Evolutionary conservation across 2,797 vertebrate genomes (phyloP).

Genomic region (Lagocephalus sceleratus): DNA sequence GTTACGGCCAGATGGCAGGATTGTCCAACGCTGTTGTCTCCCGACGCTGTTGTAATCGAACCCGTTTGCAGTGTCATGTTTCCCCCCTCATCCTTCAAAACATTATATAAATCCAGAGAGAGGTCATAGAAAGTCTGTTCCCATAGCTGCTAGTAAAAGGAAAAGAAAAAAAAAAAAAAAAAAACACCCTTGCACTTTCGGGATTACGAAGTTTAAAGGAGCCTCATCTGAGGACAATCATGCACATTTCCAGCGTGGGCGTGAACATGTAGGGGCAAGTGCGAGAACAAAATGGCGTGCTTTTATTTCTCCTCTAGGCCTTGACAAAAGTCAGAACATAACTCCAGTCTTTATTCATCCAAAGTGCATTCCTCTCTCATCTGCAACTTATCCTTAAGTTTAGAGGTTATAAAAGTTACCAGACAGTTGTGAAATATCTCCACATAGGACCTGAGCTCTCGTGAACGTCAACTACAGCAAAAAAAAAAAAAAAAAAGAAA

Average conservation of each 20-base stretch:
- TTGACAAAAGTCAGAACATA: slow-evolving; percentile 15
- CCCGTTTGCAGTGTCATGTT: not conserved
- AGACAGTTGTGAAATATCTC: slow-evolving; percentile 20
- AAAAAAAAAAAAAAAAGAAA: slow-evolving; percentile 5
- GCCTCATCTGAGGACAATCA: slow-evolving; percentile 26
- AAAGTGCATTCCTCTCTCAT: slow-evolving; percentile 36
- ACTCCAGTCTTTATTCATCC: slow-evolving; percentile 8
- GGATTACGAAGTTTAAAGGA: slow-evolving; percentile 32
- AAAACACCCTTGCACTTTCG: slow-evolving; percentile 13
- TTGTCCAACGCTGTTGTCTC: not conserved
- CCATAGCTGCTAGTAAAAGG: not conserved
- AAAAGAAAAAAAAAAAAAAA: not conserved
- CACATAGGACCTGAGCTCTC: slow-evolving; percentile 8
- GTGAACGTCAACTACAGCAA: slow-evolving; percentile 7
- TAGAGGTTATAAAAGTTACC: slow-evolving; percentile 15
- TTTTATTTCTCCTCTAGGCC: slow-evolving; percentile 28
- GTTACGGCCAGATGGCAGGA: too few relatives aligned
- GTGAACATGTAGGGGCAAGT: slow-evolving; percentile 64
- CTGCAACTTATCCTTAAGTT: slow-evolving; percentile 33
- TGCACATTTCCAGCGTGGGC: slow-evolving; percentile 38
- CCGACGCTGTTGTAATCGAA: slow-evolving; percentile 5
- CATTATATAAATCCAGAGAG: slow-evolving; percentile 2
- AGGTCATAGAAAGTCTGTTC: slow-evolving; percentile 7
- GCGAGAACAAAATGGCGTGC: slow-evolving; percentile 24
- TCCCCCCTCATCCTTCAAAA: slow-evolving; percentile 1